Percentiles rank a stretch among this genome's conserved stretches.
Evolutionary conservation across 53 echinoderm and acorn worm genomes (phyloP).

Genomic region (Temnopleurus reevesii): DNA sequence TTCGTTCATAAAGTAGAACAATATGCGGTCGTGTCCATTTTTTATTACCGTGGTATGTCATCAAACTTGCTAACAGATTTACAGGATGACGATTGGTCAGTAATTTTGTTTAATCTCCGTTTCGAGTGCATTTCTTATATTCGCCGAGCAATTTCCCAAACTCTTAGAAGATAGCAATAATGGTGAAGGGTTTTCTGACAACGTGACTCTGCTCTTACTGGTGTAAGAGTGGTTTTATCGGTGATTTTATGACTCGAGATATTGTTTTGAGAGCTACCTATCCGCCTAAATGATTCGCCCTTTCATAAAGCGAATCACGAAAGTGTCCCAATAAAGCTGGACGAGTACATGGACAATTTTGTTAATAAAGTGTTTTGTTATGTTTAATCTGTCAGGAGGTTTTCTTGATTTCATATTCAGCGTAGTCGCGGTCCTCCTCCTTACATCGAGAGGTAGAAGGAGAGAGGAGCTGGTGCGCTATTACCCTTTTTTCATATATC

Average conservation of each 20-base stretch:
- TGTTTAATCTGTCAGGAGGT: slow-evolving; percentile 47
- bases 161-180: neutral
- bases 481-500: slow-evolving; percentile 28
- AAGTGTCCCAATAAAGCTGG: slow-evolving; percentile 30
- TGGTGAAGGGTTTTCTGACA: neutral
- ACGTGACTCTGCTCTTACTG: neutral
- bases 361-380: slow-evolving; percentile 59
- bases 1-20: neutral
- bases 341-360: slow-evolving; percentile 33
- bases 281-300: neutral
- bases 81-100: neutral
- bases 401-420: slow-evolving; percentile 46
- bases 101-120: slow-evolving; percentile 10
- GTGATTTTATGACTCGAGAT: slow-evolving; percentile 11
- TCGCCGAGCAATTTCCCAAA: neutral
- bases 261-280: slow-evolving; percentile 44
- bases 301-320: neutral
- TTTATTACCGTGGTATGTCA: neutral
- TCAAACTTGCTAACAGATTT: neutral
- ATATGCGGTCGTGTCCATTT: neutral
- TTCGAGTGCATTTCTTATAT: neutral
- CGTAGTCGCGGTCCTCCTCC: neutral
- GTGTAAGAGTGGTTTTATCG: slow-evolving; percentile 20
- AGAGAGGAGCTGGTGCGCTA: slow-evolving; percentile 23
- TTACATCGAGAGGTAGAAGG: neutral